Conservation (phyloP, 2,888 invertebrate species). For the Drosophila ustulata region DNA sequence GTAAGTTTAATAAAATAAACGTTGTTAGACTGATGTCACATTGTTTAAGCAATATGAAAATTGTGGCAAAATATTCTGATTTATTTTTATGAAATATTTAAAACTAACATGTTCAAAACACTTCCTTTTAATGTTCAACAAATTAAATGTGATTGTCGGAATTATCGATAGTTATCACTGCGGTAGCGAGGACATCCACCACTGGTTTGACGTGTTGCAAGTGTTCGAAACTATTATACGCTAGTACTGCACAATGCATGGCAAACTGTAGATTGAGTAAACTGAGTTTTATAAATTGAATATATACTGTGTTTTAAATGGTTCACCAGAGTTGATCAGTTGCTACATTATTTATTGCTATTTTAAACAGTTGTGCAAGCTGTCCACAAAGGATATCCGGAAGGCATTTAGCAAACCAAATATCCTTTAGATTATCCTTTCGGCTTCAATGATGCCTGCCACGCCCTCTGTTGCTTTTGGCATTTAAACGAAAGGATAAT, state of each 20-base stretch:
- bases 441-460: slow-evolving; percentile 45
- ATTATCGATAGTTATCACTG: background rate
- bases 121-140: too few relatives aligned
- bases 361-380: background rate
- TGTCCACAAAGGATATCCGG: background rate
- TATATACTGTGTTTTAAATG: too few relatives aligned
- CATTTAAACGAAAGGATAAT: slow-evolving; percentile 39
- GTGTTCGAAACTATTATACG: background rate
- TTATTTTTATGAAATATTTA: too few relatives aligned
- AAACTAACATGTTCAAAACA: too few relatives aligned
- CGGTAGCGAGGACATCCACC: background rate
- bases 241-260: slow-evolving; percentile 8
- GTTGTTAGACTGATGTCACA: too few relatives aligned
- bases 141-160: too few relatives aligned
- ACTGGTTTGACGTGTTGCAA: background rate
- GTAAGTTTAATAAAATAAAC: too few relatives aligned
- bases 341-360: background rate
- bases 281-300: background rate
- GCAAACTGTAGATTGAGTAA: slow-evolving; percentile 9
- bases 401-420: slow-evolving; percentile 71
- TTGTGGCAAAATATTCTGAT: too few relatives aligned
- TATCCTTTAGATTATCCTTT: slow-evolving; percentile 77
- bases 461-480: background rate
- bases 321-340: too few relatives aligned
- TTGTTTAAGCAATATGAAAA: too few relatives aligned